Conservation (phyloP, 2,888 invertebrate genomes). For the Cyclophora punctaria region DNA sequence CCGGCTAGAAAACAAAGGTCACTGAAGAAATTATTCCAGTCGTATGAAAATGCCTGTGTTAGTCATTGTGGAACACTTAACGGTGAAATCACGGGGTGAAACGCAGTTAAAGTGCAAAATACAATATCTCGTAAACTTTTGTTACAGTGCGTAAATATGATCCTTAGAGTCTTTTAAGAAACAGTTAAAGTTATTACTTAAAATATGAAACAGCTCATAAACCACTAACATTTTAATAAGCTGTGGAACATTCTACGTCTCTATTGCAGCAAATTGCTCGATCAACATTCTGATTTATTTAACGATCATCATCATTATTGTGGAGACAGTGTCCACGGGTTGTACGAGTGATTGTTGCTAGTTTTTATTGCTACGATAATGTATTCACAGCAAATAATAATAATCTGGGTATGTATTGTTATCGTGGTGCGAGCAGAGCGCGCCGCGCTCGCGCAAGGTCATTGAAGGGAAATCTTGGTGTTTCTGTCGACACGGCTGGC, state of each 20-base stretch:
- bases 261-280: slow-evolving; percentile 26
- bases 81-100: slow-evolving; percentile 4
- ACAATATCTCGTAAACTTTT: neutral
- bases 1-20: slow-evolving; percentile 49
- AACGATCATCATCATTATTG: slow-evolving; percentile 24
- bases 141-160: neutral
- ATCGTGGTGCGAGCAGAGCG: slow-evolving; percentile 42
- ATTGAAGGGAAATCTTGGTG: slow-evolving; percentile 66
- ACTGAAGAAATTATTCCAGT: slow-evolving; percentile 47
- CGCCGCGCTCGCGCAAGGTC: slow-evolving; percentile 58
- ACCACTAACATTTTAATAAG: slow-evolving; percentile 20
- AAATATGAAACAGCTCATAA: slow-evolving; percentile 12
- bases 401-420: slow-evolving; percentile 39
- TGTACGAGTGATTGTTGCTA: slow-evolving; percentile 20
- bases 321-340: slow-evolving; percentile 17
- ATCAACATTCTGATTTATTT: slow-evolving; percentile 26
- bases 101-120: neutral
- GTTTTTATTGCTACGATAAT: slow-evolving; percentile 13
- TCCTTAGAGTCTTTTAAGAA: neutral
- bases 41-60: slow-evolving; percentile 54
- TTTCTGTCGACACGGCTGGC: slow-evolving; percentile 52
- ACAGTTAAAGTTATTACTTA: slow-evolving; percentile 3
- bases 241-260: slow-evolving; percentile 25
- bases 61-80: slow-evolving; percentile 38
- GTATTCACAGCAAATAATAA: slow-evolving; percentile 28